Conservation (phyloP, 2,113 vertebrate genomes). For the Turnix velox region DNA sequence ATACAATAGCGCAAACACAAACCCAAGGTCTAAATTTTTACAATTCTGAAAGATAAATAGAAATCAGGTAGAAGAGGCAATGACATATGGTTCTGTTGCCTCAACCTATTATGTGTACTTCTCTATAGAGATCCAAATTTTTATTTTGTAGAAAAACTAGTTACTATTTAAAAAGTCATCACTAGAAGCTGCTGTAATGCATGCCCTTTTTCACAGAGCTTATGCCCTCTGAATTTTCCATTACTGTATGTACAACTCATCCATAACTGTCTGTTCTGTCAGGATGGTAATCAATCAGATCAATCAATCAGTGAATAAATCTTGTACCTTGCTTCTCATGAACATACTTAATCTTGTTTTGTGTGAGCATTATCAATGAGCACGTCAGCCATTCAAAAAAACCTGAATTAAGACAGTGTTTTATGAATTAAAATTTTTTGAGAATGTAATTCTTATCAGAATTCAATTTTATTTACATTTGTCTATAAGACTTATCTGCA, state of each 20-base stretch:
- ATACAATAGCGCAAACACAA: accelerated
- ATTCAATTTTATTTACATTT: background rate
- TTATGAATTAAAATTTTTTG: background rate
- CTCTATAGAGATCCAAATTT: background rate
- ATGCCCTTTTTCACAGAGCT: background rate
- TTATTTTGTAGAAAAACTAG: background rate
- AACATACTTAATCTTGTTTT: conserved; percentile 17
- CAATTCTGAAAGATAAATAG: background rate
- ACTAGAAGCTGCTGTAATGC: background rate
- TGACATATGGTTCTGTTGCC: background rate
- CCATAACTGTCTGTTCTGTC: conserved; percentile 22
- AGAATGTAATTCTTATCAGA: background rate
- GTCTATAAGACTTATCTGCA: background rate
- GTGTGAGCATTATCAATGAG: background rate
- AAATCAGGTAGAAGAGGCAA: background rate
- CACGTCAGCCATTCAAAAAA: background rate
- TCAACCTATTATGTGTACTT: background rate
- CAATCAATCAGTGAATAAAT: conserved; percentile 31
- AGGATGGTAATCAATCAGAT: conserved; percentile 39
- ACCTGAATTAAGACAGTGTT: background rate
- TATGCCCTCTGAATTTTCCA: conserved; percentile 11
- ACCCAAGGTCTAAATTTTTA: background rate
- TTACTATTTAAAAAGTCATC: background rate
- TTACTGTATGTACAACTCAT: background rate
- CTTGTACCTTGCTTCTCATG: conserved; percentile 6